These are phyloP conservation scores for Speoplatyrhinus poulsoni DNA, from an alignment of 2,113 vertebrate species.

Conservation along the genomic window DNA sequence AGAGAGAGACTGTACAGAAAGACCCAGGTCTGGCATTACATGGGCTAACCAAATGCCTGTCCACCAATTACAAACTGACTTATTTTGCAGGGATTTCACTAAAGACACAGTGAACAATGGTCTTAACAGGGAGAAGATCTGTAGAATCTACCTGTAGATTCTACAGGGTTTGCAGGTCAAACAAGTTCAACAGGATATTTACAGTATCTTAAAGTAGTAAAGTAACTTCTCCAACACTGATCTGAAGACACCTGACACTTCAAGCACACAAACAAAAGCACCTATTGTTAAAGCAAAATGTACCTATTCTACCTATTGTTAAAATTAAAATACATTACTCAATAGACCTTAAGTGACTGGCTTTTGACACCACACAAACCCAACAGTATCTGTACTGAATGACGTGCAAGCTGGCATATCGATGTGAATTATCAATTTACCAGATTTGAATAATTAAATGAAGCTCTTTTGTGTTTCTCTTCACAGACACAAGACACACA, in stretches of 20 bases:
- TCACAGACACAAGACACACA: neutral
- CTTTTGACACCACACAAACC: too few species aligned
- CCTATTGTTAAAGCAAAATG: too few species aligned
- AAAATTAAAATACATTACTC: too few species aligned
- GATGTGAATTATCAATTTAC: constrained; percentile 18
- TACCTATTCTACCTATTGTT: too few species aligned
- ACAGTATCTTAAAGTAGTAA: too few species aligned
- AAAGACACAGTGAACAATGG: neutral
- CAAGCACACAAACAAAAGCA: too few species aligned
- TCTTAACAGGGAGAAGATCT: neutral
- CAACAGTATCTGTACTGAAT: too few species aligned
- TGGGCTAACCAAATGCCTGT: neutral
- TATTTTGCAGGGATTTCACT: neutral
- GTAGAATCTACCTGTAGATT: too few species aligned
- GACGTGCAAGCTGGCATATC: constrained; percentile 8
- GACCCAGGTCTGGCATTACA: constrained; percentile 49
- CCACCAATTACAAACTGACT: neutral
- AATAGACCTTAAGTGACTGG: too few species aligned
- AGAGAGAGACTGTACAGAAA: constrained; percentile 5
- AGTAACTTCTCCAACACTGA: too few species aligned
- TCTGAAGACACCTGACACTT: too few species aligned
- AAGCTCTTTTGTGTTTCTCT: constrained; percentile 6
- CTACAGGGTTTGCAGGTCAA: constrained; percentile 1
- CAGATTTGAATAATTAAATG: constrained; percentile 35
- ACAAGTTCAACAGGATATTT: too few species aligned